Conservation (phyloP, 2,113 vertebrate species). For the western clawed frog (Xenopus tropicalis) region DNA sequence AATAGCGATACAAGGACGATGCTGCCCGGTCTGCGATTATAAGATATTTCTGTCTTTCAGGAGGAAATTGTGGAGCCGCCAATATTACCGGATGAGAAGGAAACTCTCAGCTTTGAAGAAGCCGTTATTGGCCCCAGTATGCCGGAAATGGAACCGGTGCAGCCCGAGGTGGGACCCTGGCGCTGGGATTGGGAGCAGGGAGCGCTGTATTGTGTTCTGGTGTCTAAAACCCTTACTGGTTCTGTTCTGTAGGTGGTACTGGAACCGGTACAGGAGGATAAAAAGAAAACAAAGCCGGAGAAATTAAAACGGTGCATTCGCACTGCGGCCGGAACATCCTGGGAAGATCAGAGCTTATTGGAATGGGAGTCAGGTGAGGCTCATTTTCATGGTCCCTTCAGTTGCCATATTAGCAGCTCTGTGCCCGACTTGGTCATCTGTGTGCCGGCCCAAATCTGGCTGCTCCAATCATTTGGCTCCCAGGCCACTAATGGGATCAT, state of each 20-base stretch:
- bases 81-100: slow-evolving; percentile 54
- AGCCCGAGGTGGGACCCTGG: slow-evolving; percentile 59
- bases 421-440: too few species aligned
- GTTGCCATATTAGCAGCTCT: too few species aligned
- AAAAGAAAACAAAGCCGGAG: slow-evolving; percentile 75
- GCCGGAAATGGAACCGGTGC: slow-evolving; percentile 71
- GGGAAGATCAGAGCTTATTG: slow-evolving; percentile 82
- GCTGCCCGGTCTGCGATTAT: too few species aligned
- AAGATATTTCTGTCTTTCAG: not conserved
- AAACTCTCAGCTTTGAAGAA: slow-evolving; percentile 63
- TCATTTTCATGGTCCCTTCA: too few species aligned
- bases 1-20: too few species aligned
- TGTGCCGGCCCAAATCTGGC: too few species aligned
- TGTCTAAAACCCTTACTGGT: too few species aligned
- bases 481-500: too few species aligned
- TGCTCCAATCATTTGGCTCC: too few species aligned
- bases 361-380: slow-evolving; percentile 86
- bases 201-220: not conserved
- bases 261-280: slow-evolving; percentile 75
- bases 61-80: slow-evolving; percentile 13
- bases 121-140: slow-evolving; percentile 76
- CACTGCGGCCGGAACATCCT: slow-evolving; percentile 79
- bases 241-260: slow-evolving; percentile 54
- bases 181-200: too few species aligned
- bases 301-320: slow-evolving; percentile 85